Evolutionary conservation across 2,797 vertebrate genomes (phyloP), one percentile per base, ranked within the genome.

Genomic region (Epinephelus awoara): DNA sequence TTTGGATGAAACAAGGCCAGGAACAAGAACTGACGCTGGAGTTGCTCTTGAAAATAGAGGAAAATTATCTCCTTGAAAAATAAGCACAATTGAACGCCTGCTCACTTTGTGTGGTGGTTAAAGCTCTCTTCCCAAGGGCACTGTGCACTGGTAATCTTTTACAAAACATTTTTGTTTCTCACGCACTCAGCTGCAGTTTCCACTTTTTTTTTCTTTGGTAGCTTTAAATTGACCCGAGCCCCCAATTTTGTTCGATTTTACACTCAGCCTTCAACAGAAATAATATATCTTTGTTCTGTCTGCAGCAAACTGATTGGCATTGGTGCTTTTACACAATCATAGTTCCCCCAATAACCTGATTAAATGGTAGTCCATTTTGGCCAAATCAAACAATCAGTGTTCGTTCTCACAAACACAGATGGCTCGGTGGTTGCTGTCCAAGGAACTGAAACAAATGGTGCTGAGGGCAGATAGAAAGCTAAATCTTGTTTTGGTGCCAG

Each of bases 181-280:
- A 70, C 25, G 54, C 10, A 25, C 21, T 29, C 29, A 18, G 25
- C 70, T 25, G 18, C 61, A 57, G 4, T 52, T 78, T 55, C 21
- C n/a, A 15, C 29, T 38, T 70, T 12, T 77, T 59, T 55, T 29
- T 29, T 29, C 38, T 67, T 71, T 54, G 25, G 25, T 58, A 40
- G 44, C 14, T 74, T 72, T 65, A 40, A 15, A 79, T 13, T 72
- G 50, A 66, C 50, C 74, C 5, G 3, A 38, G 54, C 47, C 61
- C 34, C 18, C 46, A 67, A 29, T 81, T 79, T 64, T n/a, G 62
- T 71, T 51, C 1, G 4, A 79, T 77, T 79, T 88, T 73, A 50
- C 34, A 42, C 67, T 59, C 58, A 62, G 1, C 4, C 52, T 46
- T 10, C 9, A 7, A 27, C 6, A 0, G 13, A 66, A 67, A 71